Conservation (phyloP, 2,888 invertebrate genomes). For the Vesta saturnalis region DNA sequence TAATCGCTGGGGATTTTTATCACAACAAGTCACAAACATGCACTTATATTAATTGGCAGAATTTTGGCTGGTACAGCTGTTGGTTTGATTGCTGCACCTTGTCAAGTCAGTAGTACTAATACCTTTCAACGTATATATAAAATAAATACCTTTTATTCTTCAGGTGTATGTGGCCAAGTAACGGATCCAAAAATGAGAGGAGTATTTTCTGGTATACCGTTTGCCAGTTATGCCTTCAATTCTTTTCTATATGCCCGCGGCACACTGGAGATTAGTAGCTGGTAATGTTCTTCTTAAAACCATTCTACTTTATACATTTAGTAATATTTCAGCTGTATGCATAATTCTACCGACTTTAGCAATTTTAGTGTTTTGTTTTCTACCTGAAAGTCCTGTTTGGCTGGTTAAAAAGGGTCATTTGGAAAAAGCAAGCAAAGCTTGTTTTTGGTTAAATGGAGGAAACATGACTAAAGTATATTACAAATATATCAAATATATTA, state of each 20-base stretch:
- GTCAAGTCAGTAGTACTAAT: slow-evolving; percentile 69
- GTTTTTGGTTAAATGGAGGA: slow-evolving; percentile 58
- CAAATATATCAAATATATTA: background rate
- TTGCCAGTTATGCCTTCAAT: slow-evolving; percentile 79
- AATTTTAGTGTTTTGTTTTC: slow-evolving; percentile 69
- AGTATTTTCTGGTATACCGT: slow-evolving; percentile 74
- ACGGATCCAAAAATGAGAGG: slow-evolving; percentile 78
- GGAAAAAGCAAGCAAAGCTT: slow-evolving; percentile 62
- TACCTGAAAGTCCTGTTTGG: slow-evolving; percentile 83
- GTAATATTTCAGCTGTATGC: slow-evolving; percentile 66
- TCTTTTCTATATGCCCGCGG: slow-evolving; percentile 72
- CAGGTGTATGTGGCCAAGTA: slow-evolving; percentile 80
- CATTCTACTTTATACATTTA: slow-evolving; percentile 4
- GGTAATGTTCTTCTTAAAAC: slow-evolving; percentile 61
- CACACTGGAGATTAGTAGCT: slow-evolving; percentile 77
- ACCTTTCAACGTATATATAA: background rate
- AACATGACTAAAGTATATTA: slow-evolving; percentile 54
- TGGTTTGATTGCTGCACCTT: slow-evolving; percentile 77
- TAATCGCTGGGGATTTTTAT: slow-evolving; percentile 76
- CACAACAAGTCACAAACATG: slow-evolving; percentile 66
- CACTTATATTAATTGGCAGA: slow-evolving; percentile 71
- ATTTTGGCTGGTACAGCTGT: slow-evolving; percentile 77
- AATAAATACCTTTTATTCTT: background rate
- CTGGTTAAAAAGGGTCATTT: slow-evolving; percentile 70
- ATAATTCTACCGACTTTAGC: slow-evolving; percentile 69